A percentile compares a stretch with the other conserved stretches of the same genome.
phyloP scores from a whole-genome alignment of 2,797 vertebrate genomes.

The Gallinago solitaria region DNA sequence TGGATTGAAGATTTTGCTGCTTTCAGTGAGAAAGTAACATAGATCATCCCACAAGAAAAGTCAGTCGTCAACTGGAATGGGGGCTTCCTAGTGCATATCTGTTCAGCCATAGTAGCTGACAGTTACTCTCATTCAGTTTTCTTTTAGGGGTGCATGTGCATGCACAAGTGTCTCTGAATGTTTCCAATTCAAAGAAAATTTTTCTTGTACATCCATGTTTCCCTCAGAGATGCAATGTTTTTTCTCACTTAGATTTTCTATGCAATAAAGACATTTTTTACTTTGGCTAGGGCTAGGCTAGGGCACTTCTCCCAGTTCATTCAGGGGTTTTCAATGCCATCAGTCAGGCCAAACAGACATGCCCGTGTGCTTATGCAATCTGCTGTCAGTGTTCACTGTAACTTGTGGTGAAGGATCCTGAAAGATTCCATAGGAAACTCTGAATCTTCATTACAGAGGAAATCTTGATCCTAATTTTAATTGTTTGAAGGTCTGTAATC shows the following conservation, averaged over 20 bases:
- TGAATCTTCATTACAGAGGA: not conserved
- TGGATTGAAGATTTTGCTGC: not conserved
- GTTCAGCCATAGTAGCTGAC: not conserved
- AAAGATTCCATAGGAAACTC: not conserved
- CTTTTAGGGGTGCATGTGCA: not conserved
- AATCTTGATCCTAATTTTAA: not conserved
- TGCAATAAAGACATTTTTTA: not conserved
- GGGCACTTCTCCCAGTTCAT: not conserved
- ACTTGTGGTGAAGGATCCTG: not conserved
- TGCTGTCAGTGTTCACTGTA: not conserved
- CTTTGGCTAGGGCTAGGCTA: not conserved
- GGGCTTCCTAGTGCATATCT: not conserved
- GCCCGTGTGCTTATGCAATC: not conserved
- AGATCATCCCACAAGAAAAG: not conserved
- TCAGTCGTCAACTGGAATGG: not conserved
- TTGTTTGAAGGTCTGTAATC: not conserved
- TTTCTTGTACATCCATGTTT: not conserved
- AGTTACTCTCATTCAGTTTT: not conserved
- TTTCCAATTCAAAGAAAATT: not conserved
- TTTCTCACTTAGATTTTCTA: not conserved
- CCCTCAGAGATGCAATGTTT: not conserved
- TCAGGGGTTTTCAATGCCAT: not conserved
- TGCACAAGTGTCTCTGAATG: not conserved
- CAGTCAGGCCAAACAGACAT: not conserved
- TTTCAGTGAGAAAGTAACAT: not conserved